Evolutionary conservation across 2,888 invertebrate genomes (phyloP).

Genomic region (Malachius bipustulatus): DNA sequence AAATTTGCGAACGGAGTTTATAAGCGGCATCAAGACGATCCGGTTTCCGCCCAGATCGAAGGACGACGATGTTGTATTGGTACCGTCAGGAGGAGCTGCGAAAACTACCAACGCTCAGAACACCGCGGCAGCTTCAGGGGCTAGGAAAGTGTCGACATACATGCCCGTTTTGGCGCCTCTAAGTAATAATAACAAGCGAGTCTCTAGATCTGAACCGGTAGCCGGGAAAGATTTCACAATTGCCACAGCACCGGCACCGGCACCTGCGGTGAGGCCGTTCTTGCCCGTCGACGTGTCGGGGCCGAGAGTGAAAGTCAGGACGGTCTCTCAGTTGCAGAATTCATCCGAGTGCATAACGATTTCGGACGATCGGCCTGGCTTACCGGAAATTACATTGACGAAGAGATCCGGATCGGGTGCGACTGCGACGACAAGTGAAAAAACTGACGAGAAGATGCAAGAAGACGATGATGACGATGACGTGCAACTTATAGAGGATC

Average conservation of each 20-base stretch:
- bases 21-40: conserved; percentile 37
- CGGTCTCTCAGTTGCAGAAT: conserved; percentile 26
- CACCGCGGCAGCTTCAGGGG: too few species aligned
- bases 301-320: conserved; percentile 28
- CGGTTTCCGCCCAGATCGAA: conserved; percentile 39
- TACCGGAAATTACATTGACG: too few species aligned
- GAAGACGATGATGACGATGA: too few species aligned
- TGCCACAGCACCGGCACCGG: conserved; percentile 9
- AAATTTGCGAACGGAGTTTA: conserved; percentile 43
- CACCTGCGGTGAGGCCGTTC: conserved; percentile 6
- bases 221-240: background rate
- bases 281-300: background rate
- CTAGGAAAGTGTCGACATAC: conserved; percentile 1
- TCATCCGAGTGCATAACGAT: conserved; percentile 31
- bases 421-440: too few species aligned
- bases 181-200: too few species aligned
- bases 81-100: conserved; percentile 28
- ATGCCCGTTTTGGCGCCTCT: conserved; percentile 9
- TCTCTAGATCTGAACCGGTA: conserved; percentile 8
- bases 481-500: too few species aligned
- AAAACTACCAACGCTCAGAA: background rate
- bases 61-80: conserved; percentile 43
- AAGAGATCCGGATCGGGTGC: too few species aligned
- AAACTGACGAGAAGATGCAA: too few species aligned
- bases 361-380: conserved; percentile 25